Evolutionary conservation across 2,113 vertebrate species (phyloP).

Genomic region (Cebus imitator): DNA sequence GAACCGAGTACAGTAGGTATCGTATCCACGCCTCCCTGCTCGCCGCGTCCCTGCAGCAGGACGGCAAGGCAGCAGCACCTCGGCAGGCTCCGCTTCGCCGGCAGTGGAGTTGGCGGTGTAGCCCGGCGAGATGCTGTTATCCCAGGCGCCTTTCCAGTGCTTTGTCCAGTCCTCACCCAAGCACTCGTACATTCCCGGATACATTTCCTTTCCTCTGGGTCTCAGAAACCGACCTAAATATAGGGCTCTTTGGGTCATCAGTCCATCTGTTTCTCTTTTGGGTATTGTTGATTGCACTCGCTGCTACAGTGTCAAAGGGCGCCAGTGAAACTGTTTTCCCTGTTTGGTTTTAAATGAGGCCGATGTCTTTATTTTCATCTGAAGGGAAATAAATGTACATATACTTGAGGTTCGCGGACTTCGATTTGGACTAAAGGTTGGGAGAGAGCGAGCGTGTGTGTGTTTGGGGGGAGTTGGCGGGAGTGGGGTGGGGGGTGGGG

Average conservation of each 20-base stretch:
- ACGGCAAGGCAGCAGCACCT: background rate
- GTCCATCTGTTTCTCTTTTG: constrained; percentile 70
- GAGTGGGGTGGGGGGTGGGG: background rate
- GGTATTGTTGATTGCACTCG: constrained; percentile 65
- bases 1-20: background rate
- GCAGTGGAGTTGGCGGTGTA: background rate
- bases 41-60: background rate
- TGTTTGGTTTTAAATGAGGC: constrained; percentile 67
- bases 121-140: constrained; percentile 65
- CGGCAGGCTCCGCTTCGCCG: background rate
- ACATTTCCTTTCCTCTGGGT: constrained; percentile 51
- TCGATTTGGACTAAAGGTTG: constrained; percentile 47
- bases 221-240: constrained; percentile 65
- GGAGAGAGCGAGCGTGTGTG: background rate
- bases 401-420: constrained; percentile 72
- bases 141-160: constrained; percentile 68
- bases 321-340: constrained; percentile 24
- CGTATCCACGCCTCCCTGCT: background rate
- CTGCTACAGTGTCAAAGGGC: constrained; percentile 49
- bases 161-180: constrained; percentile 48
- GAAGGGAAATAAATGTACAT: constrained; percentile 45
- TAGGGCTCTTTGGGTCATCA: constrained; percentile 48
- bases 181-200: background rate
- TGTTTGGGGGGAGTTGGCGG: background rate
- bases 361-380: constrained; percentile 76